Evolutionary conservation across 35 echinoderm and acorn worm genomes (phyloP), one percentile per base, ranked within the genome.

Genomic region (Holothuria glaberrima): DNA sequence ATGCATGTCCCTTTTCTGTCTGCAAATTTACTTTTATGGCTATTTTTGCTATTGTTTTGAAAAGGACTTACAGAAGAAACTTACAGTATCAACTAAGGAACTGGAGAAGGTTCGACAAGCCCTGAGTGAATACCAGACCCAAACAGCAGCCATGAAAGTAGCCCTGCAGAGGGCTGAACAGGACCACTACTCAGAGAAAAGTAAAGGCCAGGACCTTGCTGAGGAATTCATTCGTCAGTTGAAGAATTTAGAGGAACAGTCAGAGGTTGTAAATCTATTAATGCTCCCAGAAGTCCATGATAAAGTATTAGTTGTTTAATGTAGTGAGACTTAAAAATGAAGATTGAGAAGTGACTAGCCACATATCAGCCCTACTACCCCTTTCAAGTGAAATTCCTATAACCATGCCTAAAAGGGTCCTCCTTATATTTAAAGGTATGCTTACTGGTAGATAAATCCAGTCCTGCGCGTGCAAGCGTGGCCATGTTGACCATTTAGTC

Each of bases 11-110:
- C n/a, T n/a, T n/a, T n/a, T n/a, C n/a, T n/a, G n/a, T n/a, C n/a
- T n/a, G n/a, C 66, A 26, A 21, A 25, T 69, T 33, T 29, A 29
- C 12, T 4, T 65, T 12, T 29, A 54, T 5, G 50, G 50, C 50
- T 54, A 14, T 17, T 33, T 69, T 69, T 25, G 9, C 7, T 5
- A 69, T 33, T 25, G n/a, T 26, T 69, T 33, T 10, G 9, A 9
- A 29, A 31, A 98, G 96, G 91, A 99, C 68, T 65, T 95, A 26
- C 97, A 95, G 50, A 93, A 76, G 68, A 94, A 94, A 76, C 68
- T 93, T 6, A 17, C 32, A 6, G 66, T 35, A 0, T 88, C 71
- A 17, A 71, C 33, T 44, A 92, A 94, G 44, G 97, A 93, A 24
- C 57, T 93, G 17, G 97, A 99, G 29, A 92, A 89, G 88, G 35